Percentiles rank a stretch among this genome's conserved stretches.
phyloP scores from a whole-genome alignment of 2,888 invertebrate genomes.

The Colostygia pectinataria region DNA sequence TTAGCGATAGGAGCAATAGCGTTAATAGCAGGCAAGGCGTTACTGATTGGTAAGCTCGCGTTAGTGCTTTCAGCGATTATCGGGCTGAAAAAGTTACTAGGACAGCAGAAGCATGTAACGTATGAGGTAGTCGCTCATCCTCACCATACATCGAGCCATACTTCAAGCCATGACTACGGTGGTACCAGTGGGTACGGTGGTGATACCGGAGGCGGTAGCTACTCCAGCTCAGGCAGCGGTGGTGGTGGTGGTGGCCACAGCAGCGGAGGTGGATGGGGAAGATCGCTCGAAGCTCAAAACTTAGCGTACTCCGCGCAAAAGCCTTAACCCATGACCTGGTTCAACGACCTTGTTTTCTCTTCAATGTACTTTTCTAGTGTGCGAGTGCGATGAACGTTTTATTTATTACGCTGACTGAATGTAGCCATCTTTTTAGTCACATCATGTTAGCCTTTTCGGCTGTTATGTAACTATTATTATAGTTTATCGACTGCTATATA shows the following conservation, averaged over 20 bases:
- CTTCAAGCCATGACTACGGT: constrained; percentile 85
- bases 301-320: constrained; percentile 91
- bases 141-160: constrained; percentile 87
- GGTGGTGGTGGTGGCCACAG: constrained; percentile 65
- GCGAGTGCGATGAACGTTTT: constrained; percentile 58
- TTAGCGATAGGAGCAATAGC: constrained; percentile 91
- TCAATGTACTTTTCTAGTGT: constrained; percentile 55
- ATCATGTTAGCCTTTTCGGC: constrained; percentile 44
- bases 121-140: constrained; percentile 94
- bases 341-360: constrained; percentile 70
- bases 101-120: constrained; percentile 92
- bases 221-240: constrained; percentile 65
- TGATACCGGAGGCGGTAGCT: constrained; percentile 83
- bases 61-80: constrained; percentile 92
- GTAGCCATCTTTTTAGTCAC: constrained; percentile 43
- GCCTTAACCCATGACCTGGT: constrained; percentile 74
- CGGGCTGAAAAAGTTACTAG: constrained; percentile 91
- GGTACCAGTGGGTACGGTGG: constrained; percentile 86
- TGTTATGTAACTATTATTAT: constrained; percentile 34
- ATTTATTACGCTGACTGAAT: constrained; percentile 58
- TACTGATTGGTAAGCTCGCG: constrained; percentile 92
- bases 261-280: constrained; percentile 87
- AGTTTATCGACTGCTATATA: constrained; percentile 31
- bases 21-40: constrained; percentile 92
- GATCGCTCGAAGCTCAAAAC: constrained; percentile 89